Base-by-base conservation (phyloP, 2,797 vertebrate genomes). In the Phalanger gymnotis region DNA sequence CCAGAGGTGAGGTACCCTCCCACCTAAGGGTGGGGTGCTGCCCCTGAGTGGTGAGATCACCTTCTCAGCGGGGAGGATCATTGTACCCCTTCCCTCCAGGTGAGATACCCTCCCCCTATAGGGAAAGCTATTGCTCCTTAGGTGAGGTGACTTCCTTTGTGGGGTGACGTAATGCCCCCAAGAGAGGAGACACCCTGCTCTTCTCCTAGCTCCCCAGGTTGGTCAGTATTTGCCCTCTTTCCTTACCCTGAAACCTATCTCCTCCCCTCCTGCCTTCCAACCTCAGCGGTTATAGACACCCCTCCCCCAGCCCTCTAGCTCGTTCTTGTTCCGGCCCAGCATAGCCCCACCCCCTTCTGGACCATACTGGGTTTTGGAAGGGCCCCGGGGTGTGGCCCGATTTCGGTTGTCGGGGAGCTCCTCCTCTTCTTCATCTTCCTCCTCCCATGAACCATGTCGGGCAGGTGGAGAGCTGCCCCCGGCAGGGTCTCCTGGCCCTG, bases 331-430 rank as follows among this genome's bases (percentile, higher is more conserved):
- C 94, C 98, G 99, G 94, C 99, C 98, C 96, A 99, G 98, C 94
- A 98, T 98, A 40, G 98, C 96, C 93, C 98, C 99, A 1, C 98
- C 99, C 0, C 98, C 98, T 53, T 99, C 99, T 54, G 99, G 98
- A 98, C 99, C 99, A 98, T 99, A 99, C 96, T 99, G 99, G 98
- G 99, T 99, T 98, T 99, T 99, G 98, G 99, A 99, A 52, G 99
- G 99, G 91, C 99, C 99, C 0, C 99, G 99, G 57, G 95, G 97
- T 11, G 73, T 87, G 55, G 93, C 96, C 94, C 99, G 98, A 98
- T 99, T 99, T 96, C 99, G 99, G 98, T 99, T 99, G 97, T 99
- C 99, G 40, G 99, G 99, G 96, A 99, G 99, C 0, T 99, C 99
- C 99, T 99, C 97, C 31, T 97, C 98, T 94, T 96, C 98, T 95